phyloP scores from a whole-genome alignment of 2,888 invertebrate species.

The Drosophila anceps region DNA sequence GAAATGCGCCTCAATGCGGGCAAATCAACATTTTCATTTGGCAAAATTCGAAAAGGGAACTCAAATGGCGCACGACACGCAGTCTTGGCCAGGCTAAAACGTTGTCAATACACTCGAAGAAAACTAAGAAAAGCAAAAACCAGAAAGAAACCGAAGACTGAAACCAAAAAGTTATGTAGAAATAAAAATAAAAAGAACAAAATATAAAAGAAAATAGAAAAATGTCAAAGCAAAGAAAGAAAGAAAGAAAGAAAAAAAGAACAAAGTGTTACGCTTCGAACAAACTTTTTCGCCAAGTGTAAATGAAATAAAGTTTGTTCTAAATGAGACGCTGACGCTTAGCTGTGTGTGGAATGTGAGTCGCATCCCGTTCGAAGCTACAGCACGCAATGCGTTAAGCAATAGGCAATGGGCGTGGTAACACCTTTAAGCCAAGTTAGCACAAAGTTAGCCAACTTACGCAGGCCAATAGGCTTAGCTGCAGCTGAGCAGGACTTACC shows the following conservation, averaged over 20 bases:
- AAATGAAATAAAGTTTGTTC: conserved; percentile 36
- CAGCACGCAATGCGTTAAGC: conserved; percentile 48
- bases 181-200: background rate
- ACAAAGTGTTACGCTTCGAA: background rate
- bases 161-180: background rate
- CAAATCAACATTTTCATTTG: conserved; percentile 67
- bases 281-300: conserved; percentile 9
- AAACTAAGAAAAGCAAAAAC: background rate
- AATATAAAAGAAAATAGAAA: background rate
- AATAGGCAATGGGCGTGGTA: background rate
- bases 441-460: conserved; percentile 34
- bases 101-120: background rate
- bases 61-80: conserved; percentile 38
- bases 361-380: conserved; percentile 2
- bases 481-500: conserved; percentile 10
- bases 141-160: background rate
- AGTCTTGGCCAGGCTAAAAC: conserved; percentile 14
- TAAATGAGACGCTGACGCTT: conserved; percentile 5
- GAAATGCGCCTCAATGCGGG: conserved; percentile 29
- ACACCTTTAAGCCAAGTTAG: conserved; percentile 26
- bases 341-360: background rate
- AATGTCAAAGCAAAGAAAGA: background rate
- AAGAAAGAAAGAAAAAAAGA: background rate
- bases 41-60: conserved; percentile 38
- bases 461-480: conserved; percentile 40